Evolutionary conservation across 2,113 vertebrate species (phyloP).

Genomic region (Tragelaphus scriptus): DNA sequence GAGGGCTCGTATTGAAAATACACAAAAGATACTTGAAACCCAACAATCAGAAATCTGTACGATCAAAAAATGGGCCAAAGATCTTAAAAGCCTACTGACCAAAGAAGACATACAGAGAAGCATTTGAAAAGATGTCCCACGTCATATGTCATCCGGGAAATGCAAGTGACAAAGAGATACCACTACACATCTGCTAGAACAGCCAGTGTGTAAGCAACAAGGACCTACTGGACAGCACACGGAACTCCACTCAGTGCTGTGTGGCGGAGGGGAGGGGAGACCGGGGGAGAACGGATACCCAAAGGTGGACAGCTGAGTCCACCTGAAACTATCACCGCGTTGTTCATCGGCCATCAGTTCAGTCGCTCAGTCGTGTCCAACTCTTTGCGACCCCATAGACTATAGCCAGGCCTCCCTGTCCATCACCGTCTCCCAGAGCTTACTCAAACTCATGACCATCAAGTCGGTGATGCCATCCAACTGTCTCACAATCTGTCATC

Average conservation of each 20-base stretch:
- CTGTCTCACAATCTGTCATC: not conserved
- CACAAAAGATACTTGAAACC: not conserved
- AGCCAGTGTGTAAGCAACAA: rapidly evolving
- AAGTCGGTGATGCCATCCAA: not conserved
- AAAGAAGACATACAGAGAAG: not conserved
- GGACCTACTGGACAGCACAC: not conserved
- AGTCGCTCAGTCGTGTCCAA: rapidly evolving
- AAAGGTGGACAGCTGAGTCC: not conserved
- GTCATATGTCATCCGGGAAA: not conserved
- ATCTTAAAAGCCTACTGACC: not conserved
- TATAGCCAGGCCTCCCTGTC: not conserved
- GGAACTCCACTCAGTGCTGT: not conserved
- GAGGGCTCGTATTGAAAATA: not conserved
- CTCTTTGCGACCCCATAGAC: not conserved
- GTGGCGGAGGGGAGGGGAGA: not conserved
- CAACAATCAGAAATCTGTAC: not conserved
- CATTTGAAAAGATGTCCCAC: not conserved
- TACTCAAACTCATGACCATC: not conserved
- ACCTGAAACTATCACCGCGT: not conserved
- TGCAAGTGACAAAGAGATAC: not conserved
- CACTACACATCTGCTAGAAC: rapidly evolving
- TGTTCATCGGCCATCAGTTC: not conserved
- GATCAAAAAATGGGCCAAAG: not conserved
- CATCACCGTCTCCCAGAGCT: not conserved
- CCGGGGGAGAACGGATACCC: not conserved